Percentiles rank a stretch among this genome's conserved stretches.
These are phyloP conservation scores for Epistrophe eligans DNA, from an alignment of 2,888 invertebrate species.

Conservation along the genomic window DNA sequence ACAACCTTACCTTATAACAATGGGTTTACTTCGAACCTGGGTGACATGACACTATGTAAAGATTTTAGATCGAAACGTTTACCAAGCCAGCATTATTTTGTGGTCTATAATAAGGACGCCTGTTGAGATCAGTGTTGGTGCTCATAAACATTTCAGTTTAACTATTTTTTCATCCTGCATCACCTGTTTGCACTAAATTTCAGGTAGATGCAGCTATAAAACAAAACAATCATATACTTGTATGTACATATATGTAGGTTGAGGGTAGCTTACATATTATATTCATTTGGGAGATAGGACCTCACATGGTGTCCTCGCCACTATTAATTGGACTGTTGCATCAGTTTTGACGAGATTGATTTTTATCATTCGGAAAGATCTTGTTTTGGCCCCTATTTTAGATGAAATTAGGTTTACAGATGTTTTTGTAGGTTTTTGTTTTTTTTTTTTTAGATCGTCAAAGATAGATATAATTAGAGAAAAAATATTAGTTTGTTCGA, in stretches of 20 bases:
- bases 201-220: constrained; percentile 57
- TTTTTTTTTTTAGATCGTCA: constrained; percentile 34
- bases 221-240: constrained; percentile 29
- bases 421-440: constrained; percentile 74
- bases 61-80: constrained; percentile 19
- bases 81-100: constrained; percentile 12
- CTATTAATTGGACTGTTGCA: constrained; percentile 73
- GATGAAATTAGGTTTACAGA: constrained; percentile 82
- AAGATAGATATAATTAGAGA: constrained; percentile 17
- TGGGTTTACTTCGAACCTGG: constrained; percentile 36
- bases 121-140: constrained; percentile 54
- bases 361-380: constrained; percentile 60
- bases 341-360: constrained; percentile 72
- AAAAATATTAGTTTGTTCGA: constrained; percentile 59
- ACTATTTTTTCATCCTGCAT: constrained; percentile 56
- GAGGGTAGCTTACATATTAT: neutral
- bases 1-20: constrained; percentile 30
- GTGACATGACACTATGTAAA: constrained; percentile 31
- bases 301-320: constrained; percentile 71
- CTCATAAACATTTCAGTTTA: constrained; percentile 68
- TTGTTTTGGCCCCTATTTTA: constrained; percentile 77
- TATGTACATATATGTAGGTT: neutral
- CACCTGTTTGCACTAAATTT: constrained; percentile 75
- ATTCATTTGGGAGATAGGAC: constrained; percentile 23
- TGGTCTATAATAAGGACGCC: constrained; percentile 42